phyloP scores from a whole-genome alignment of 2,797 vertebrate genomes.

The Eidolon dupreanum region DNA sequence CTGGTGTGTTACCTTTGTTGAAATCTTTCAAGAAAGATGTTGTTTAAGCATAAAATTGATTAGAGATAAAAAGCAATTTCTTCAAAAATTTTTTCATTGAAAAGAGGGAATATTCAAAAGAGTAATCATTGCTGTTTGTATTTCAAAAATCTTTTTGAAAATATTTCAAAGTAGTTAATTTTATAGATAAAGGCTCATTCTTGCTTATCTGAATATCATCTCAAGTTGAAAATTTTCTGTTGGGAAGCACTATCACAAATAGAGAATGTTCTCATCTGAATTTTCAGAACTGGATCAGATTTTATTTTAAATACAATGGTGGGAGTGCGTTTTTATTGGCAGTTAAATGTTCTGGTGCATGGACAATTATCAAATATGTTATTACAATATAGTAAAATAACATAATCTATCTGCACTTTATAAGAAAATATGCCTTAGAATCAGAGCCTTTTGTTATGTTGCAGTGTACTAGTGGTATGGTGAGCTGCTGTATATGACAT shows the following conservation, averaged over 20 bases:
- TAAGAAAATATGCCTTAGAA: not conserved
- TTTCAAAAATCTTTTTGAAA: conserved; percentile 26
- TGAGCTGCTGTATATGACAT: not conserved
- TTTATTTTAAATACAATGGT: conserved; percentile 1
- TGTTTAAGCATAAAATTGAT: conserved; percentile 66
- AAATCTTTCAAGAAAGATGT: conserved; percentile 70
- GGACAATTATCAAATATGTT: not conserved
- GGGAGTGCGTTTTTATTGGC: not conserved
- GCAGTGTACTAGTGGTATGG: not conserved
- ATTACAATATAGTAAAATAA: not conserved
- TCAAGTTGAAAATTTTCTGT: not conserved
- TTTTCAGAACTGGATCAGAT: not conserved
- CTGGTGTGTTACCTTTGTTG: conserved; percentile 47
- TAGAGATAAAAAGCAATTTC: conserved; percentile 57
- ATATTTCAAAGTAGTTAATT: conserved; percentile 44
- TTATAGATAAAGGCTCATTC: conserved; percentile 32
- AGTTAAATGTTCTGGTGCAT: not conserved
- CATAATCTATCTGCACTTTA: not conserved
- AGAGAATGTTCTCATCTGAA: not conserved
- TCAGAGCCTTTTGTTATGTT: not conserved
- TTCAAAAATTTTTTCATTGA: conserved; percentile 32
- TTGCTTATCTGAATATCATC: conserved; percentile 37
- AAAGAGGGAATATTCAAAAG: conserved; percentile 34
- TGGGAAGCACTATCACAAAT: not conserved
- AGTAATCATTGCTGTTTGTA: conserved; percentile 26